Conservation (phyloP, 1,140 invertebrate species). For the Diorhabda elongata region DNA sequence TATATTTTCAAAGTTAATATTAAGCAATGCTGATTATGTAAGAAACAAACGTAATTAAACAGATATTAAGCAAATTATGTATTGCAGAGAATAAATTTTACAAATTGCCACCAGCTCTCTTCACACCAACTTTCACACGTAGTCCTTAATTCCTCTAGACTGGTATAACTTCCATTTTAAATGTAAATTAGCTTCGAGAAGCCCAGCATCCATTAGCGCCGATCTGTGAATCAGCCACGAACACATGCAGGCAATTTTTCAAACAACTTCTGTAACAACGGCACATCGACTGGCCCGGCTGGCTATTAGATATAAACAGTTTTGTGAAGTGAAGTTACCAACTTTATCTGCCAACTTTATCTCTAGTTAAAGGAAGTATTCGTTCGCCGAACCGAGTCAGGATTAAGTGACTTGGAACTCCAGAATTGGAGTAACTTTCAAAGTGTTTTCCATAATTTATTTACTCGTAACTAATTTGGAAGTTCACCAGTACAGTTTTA, state of each 20-base stretch:
- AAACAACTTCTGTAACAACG: background rate
- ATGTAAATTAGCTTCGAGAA: constrained; percentile 2
- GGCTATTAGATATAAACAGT: constrained; percentile 10
- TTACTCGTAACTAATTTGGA: constrained; percentile 7
- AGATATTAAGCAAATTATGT: background rate
- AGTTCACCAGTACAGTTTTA: background rate
- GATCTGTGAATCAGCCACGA: constrained; percentile 1
- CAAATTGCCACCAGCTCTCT: background rate
- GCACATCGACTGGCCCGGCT: background rate
- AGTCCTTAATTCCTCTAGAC: background rate
- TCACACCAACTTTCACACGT: background rate
- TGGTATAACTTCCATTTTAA: background rate
- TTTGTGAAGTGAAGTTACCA: constrained; percentile 9
- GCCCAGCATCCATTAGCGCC: constrained; percentile 1
- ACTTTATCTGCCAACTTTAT: constrained; percentile 9
- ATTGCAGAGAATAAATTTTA: background rate
- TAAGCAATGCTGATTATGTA: no score
- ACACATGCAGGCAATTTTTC: background rate
- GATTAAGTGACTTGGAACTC: constrained; percentile 11
- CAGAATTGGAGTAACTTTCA: constrained; percentile 7
- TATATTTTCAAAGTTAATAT: no score
- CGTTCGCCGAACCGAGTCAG: constrained; percentile 4
- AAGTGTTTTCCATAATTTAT: constrained; percentile 13
- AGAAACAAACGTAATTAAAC: background rate
- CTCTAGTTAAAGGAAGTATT: background rate